Conservation (phyloP, 2,797 vertebrate genomes). For the Ctenochaetus hawaiiensis region DNA sequence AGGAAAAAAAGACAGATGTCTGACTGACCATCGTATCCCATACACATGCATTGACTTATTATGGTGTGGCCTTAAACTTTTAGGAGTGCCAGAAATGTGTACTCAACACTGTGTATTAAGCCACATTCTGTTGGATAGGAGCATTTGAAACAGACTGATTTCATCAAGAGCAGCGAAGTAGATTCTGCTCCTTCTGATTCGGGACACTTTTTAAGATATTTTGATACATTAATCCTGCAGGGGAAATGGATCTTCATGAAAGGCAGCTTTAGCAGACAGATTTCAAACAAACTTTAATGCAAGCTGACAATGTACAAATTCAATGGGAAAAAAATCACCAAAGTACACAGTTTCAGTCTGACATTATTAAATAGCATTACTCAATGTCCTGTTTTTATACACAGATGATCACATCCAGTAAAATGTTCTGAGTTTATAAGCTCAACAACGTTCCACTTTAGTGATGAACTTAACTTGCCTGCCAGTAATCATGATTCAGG, state of each 20-base stretch:
- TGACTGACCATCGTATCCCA: background rate
- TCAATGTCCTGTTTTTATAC: background rate
- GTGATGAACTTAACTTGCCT: background rate
- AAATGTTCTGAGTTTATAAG: background rate
- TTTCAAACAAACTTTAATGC: background rate
- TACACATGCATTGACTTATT: background rate
- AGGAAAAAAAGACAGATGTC: background rate
- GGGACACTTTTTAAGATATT: constrained; percentile 2
- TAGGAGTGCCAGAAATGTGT: background rate
- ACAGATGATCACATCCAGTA: constrained; percentile 2
- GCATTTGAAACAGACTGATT: background rate
- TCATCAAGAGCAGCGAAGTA: background rate
- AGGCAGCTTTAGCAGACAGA: background rate
- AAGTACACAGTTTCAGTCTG: background rate
- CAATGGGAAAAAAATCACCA: background rate
- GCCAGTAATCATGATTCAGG: background rate
- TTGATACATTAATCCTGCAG: background rate
- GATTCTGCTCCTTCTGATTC: constrained; percentile 9
- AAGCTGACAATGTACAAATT: background rate
- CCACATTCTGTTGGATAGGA: background rate
- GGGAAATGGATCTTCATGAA: background rate
- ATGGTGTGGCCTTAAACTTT: background rate
- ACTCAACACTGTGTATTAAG: background rate
- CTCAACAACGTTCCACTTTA: constrained; percentile 2
- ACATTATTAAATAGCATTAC: constrained; percentile 1